Conservation (phyloP, 2,888 invertebrate species). For the Girardia tigrina region DNA sequence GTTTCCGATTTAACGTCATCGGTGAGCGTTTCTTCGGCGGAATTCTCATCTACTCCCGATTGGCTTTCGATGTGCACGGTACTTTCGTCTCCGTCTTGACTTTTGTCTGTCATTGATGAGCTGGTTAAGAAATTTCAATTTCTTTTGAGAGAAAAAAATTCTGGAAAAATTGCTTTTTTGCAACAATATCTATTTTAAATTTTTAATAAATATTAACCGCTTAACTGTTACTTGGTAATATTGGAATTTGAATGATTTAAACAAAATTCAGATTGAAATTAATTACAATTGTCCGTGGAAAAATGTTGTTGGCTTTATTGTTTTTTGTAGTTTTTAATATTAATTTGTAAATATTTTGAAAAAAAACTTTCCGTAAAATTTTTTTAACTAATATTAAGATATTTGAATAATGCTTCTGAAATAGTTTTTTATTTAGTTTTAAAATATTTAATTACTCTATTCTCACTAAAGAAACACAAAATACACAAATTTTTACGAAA, state of each 20-base stretch:
- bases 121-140: too few species aligned
- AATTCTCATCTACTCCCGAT: conserved; percentile 2
- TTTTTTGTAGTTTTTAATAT: not conserved
- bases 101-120: conserved; percentile 26
- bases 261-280: too few species aligned
- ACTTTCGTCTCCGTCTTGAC: conserved; percentile 25
- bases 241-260: not conserved
- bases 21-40: not conserved
- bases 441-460: too few species aligned
- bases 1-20: conserved; percentile 30
- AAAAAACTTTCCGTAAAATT: too few species aligned
- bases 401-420: not conserved
- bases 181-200: too few species aligned
- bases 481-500: too few species aligned
- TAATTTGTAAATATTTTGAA: not conserved
- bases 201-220: conserved; percentile 35
- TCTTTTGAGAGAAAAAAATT: too few species aligned
- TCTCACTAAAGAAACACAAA: too few species aligned
- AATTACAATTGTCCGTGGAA: too few species aligned
- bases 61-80: conserved; percentile 31
- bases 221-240: not conserved
- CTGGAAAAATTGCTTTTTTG: too few species aligned
- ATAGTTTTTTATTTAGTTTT: not conserved
- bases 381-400: too few species aligned
- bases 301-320: not conserved